Base-by-base conservation (phyloP, 92 coral and sea anemone genomes). In the Galaxea fascicularis region DNA sequence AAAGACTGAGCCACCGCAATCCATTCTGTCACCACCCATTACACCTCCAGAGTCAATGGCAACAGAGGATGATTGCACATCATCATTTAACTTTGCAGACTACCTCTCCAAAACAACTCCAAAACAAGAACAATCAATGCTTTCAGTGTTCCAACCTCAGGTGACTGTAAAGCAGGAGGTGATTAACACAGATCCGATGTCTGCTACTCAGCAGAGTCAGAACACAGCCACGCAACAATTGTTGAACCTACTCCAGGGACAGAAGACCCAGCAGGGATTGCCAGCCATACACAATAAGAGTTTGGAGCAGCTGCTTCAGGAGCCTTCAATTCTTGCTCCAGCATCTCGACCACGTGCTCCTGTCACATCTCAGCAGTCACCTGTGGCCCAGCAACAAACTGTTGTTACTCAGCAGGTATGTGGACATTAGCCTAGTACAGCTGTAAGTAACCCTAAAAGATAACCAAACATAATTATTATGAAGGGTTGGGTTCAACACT, bases 1-100 rank as follows among this genome's bases (percentile, higher is more conserved):
- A 18, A 94, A 94, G 63, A 80, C 86, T 12, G 98, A 94, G 26
- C 92, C 93, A 25, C 71, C 83, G 0, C 78, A 80, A 11, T 17
- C 67, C 30, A 67, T 86, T 13, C 82, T 92, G 11, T 89, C 98
- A 17, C 98, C 98, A 9, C 98, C 98, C 15, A 93, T 88, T 44
- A 89, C 95, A 3, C 98, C 98, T 49, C 94, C 95, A 26, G 87
- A 94, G 60, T 59, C 86, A 18, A 83, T 94, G 93, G 92, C 53
- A 11, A 81, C 89, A 27, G 89, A 92, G 58, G 98, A 94, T 7
- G 95, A 94, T 64, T 41, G 54, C 76, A 18, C 85, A 57, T 51
- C 82, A 24, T 66, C 89, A 6, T 54, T 85, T 30, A 65, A 41
- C 77, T 51, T 79, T 65, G 84, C 74, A 15, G 73, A 66, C 47